Evolutionary conservation across 2,113 vertebrate genomes (phyloP).

Genomic region (Coracopsis vasa): DNA sequence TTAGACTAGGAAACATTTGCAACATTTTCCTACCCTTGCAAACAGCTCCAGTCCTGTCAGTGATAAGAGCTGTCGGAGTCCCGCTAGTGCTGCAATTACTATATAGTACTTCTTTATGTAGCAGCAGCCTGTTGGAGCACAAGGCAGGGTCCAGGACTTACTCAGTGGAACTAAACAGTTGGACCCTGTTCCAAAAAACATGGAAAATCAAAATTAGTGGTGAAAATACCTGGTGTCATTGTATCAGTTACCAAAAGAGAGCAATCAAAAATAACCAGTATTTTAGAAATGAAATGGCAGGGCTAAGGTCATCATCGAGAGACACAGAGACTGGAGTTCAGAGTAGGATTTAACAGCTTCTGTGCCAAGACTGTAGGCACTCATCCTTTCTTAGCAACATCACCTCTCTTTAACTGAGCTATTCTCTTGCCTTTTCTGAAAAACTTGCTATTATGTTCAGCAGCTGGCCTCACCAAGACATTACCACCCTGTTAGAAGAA

Average conservation of each 20-base stretch:
- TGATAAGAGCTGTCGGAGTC: not conserved
- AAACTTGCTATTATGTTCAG: conserved; percentile 21
- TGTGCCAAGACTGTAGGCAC: not conserved
- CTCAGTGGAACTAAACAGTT: not conserved
- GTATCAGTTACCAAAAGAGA: not conserved
- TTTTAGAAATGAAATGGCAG: not conserved
- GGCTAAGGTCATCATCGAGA: not conserved
- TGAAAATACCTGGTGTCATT: not conserved
- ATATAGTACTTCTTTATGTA: not conserved
- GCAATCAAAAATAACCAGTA: not conserved
- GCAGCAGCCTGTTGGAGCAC: not conserved
- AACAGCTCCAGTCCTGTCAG: not conserved
- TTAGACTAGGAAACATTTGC: not conserved
- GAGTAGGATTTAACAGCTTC: not conserved
- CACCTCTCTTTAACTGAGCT: conserved; percentile 45
- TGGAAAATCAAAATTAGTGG: not conserved
- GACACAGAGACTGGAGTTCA: not conserved
- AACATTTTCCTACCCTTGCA: not conserved
- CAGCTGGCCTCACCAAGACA: not conserved
- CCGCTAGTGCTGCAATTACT: not conserved
- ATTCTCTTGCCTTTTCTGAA: not conserved
- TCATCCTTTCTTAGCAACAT: not conserved
- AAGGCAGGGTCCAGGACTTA: not conserved
- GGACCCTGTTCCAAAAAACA: not conserved
- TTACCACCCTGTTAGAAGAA: conserved; percentile 58